phyloP scores from a whole-genome alignment of 2,888 invertebrate species.

The Strigamia crassipes region DNA sequence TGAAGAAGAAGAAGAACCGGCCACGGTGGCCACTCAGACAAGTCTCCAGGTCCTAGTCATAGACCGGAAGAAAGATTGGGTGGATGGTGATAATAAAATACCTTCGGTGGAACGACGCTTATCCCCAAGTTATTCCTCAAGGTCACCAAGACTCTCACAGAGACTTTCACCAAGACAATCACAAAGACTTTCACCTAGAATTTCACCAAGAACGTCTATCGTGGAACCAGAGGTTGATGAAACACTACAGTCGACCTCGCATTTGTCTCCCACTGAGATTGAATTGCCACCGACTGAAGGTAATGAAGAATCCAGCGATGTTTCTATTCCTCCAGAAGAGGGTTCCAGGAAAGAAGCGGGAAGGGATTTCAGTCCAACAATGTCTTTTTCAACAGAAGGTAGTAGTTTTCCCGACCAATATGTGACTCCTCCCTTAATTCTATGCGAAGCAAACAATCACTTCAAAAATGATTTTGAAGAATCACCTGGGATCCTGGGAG shows the following conservation, averaged over 20 bases:
- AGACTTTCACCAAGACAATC: too few relatives aligned
- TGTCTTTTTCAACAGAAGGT: background rate
- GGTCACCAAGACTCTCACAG: too few relatives aligned
- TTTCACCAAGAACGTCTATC: too few relatives aligned
- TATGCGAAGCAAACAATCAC: background rate
- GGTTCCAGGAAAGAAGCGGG: background rate
- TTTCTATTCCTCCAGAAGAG: background rate
- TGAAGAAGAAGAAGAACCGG: background rate
- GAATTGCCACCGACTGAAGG: too few relatives aligned
- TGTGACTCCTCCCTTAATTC: background rate
- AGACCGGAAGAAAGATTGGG: background rate
- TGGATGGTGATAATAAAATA: background rate
- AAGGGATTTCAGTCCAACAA: background rate
- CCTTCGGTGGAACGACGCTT: too few relatives aligned
- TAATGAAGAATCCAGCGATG: background rate
- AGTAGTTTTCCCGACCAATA: background rate
- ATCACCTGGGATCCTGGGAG: background rate
- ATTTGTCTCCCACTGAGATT: too few relatives aligned
- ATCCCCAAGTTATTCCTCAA: too few relatives aligned
- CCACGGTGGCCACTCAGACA: background rate
- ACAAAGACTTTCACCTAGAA: too few relatives aligned
- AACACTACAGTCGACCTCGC: too few relatives aligned
- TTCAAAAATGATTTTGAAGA: background rate
- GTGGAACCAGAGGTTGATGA: too few relatives aligned
- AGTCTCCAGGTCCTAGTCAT: background rate